Conservation (phyloP, 2,797 vertebrate genomes). For the Sebastes iracundus region DNA sequence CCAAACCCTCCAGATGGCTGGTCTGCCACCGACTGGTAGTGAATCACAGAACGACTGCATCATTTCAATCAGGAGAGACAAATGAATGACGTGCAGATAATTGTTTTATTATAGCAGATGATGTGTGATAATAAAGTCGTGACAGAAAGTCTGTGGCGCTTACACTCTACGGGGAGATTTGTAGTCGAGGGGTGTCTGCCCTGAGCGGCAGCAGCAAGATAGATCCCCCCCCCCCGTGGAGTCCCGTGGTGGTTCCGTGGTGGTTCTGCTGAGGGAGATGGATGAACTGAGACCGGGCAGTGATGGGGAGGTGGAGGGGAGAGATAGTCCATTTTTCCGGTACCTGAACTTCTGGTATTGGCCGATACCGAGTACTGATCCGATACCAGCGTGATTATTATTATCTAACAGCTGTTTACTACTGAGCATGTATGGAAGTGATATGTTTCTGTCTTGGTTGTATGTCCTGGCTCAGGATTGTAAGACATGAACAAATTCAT, state of each 20-base stretch:
- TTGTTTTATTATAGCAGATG: neutral
- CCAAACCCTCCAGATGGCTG: constrained; percentile 31
- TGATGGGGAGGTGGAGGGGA: too few species aligned
- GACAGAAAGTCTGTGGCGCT: neutral
- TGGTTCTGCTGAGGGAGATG: too few species aligned
- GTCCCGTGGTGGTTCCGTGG: neutral
- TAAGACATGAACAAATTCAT: too few species aligned
- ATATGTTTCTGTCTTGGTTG: too few species aligned
- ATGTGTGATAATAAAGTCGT: neutral
- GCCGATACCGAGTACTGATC: too few species aligned
- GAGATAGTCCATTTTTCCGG: too few species aligned
- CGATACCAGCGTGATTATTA: too few species aligned
- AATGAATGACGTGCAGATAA: neutral
- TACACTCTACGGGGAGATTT: neutral
- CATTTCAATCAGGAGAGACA: neutral
- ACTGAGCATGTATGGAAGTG: too few species aligned
- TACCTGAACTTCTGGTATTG: too few species aligned
- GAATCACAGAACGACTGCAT: constrained; percentile 5
- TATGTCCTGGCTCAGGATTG: too few species aligned
- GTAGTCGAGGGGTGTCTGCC: neutral
- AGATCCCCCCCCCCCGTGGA: neutral
- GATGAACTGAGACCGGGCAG: too few species aligned
- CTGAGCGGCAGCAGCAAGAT: neutral
- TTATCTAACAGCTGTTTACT: too few species aligned
- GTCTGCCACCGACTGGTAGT: constrained; percentile 27